Evolutionary conservation across 2,888 invertebrate species (phyloP).

Genomic region (Dysmachus trigonus): DNA sequence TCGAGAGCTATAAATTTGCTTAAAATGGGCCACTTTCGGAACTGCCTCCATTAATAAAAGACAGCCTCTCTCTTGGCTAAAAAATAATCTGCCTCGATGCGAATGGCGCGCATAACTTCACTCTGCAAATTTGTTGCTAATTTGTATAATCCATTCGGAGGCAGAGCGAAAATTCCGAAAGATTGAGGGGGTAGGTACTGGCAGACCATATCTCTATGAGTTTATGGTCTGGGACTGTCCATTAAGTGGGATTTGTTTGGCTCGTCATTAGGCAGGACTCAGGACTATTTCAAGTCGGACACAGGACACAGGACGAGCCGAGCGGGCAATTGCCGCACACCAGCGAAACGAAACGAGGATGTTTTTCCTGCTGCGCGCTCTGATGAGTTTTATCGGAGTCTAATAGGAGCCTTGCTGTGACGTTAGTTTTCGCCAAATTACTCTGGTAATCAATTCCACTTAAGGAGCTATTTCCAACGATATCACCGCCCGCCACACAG

Average conservation of each 20-base stretch:
- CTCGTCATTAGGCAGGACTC: neutral
- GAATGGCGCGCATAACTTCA: neutral
- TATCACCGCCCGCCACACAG: neutral
- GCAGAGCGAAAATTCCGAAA: neutral
- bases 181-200: neutral
- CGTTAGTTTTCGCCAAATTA: slow-evolving; percentile 21
- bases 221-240: neutral
- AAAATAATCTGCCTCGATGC: neutral
- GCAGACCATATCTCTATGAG: neutral
- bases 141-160: neutral
- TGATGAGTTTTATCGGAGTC: slow-evolving; percentile 14
- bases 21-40: neutral
- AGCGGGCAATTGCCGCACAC: slow-evolving; percentile 8
- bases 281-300: neutral
- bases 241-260: slow-evolving; percentile 23
- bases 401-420: slow-evolving; percentile 14
- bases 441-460: slow-evolving; percentile 30
- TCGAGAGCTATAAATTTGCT: neutral
- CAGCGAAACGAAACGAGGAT: neutral
- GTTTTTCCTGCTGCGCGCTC: neutral
- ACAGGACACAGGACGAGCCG: too few relatives aligned
- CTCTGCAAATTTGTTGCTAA: neutral
- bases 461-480: neutral
- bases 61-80: neutral
- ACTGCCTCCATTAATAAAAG: neutral